Evolutionary conservation across 1,140 invertebrate species (phyloP).

Genomic region (Drosophila murphyi): DNA sequence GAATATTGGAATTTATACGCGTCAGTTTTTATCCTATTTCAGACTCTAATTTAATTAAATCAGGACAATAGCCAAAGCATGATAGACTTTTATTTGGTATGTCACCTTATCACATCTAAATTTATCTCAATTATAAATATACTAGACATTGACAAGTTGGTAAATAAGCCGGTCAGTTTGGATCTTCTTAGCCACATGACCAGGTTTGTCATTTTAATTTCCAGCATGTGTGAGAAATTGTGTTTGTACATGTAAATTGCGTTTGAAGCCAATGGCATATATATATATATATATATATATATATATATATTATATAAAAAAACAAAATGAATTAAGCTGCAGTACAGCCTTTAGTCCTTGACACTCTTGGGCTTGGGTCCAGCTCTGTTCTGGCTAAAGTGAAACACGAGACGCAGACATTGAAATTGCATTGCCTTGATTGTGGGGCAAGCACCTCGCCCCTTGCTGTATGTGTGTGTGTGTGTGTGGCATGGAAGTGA

Average conservation of each 20-base stretch:
- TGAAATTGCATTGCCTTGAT: constrained; percentile 82
- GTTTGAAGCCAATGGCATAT: neutral
- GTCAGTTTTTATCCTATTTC: too few relatives aligned
- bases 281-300: neutral
- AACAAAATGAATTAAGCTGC: constrained; percentile 4
- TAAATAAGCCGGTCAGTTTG: neutral
- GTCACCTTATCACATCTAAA: neutral
- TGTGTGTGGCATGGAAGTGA: too few relatives aligned
- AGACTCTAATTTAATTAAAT: too few relatives aligned
- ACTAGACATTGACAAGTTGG: neutral
- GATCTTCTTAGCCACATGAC: constrained; percentile 2
- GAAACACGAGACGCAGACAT: constrained; percentile 77
- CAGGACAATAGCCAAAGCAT: too few relatives aligned
- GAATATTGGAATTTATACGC: too few relatives aligned
- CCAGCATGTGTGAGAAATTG: constrained; percentile 26
- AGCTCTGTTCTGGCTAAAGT: constrained; percentile 26
- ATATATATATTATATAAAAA: neutral
- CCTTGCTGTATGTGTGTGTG: neutral
- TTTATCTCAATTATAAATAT: constrained; percentile 2
- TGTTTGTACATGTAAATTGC: constrained; percentile 32
- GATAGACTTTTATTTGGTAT: too few relatives aligned
- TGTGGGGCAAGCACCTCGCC: constrained; percentile 62
- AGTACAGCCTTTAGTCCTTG: constrained; percentile 24
- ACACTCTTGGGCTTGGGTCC: neutral
- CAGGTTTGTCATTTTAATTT: constrained; percentile 27